These are phyloP conservation scores for Papilio elwesi DNA, from an alignment of 2,888 invertebrate genomes.

Conservation along the genomic window DNA sequence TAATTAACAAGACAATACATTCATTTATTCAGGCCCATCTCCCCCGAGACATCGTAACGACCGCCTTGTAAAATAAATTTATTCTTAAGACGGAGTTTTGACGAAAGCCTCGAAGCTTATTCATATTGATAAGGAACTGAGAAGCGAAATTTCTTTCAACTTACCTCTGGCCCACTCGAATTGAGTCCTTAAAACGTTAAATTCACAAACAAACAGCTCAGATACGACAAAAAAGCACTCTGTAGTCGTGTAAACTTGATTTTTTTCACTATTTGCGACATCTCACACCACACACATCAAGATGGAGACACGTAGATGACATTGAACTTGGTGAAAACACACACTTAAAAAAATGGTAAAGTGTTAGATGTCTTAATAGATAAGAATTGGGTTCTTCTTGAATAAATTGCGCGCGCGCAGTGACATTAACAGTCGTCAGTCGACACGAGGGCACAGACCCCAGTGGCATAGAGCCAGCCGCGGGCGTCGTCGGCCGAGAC, in stretches of 20 bases:
- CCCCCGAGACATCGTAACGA: slow-evolving; percentile 50
- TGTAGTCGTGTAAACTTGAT: slow-evolving; percentile 47
- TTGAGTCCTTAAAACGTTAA: slow-evolving; percentile 29
- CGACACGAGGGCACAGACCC: slow-evolving; percentile 76
- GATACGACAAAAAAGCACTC: slow-evolving; percentile 69
- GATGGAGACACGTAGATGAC: slow-evolving; percentile 18
- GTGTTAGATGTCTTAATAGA: slow-evolving; percentile 40
- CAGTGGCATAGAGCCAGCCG: slow-evolving; percentile 64
- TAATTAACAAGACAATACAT: slow-evolving; percentile 55
- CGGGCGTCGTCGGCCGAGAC: slow-evolving; percentile 62
- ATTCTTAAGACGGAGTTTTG: slow-evolving; percentile 50
- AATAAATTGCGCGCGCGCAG: slow-evolving; percentile 57
- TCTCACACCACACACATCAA: slow-evolving; percentile 53
- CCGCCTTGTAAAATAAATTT: slow-evolving; percentile 54
- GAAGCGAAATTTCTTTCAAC: slow-evolving; percentile 20
- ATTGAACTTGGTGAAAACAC: slow-evolving; percentile 1
- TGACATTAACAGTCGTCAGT: slow-evolving; percentile 53
- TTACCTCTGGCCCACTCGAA: slow-evolving; percentile 25
- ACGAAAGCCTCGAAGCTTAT: slow-evolving; percentile 45
- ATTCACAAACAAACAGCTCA: slow-evolving; percentile 53
- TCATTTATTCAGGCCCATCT: slow-evolving; percentile 57
- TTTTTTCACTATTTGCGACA: slow-evolving; percentile 70
- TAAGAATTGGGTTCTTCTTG: slow-evolving; percentile 43
- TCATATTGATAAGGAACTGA: slow-evolving; percentile 61
- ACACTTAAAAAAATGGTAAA: slow-evolving; percentile 14